Conservation (phyloP, 2,113 vertebrate species). For the Alaudala cheleensis region DNA sequence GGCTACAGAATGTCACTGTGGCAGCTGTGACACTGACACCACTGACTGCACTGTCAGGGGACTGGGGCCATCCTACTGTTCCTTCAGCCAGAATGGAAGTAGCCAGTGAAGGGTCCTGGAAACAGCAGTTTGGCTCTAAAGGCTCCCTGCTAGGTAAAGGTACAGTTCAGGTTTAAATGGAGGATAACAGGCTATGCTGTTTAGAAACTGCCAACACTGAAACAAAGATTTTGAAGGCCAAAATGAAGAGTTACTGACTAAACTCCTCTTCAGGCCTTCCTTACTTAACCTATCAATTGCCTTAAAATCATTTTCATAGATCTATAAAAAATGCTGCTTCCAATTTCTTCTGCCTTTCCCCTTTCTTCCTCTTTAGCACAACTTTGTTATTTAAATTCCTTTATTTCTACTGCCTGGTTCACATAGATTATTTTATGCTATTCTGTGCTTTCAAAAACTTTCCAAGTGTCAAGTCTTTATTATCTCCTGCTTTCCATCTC, state of each 20-base stretch:
- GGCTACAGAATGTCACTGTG: conserved; percentile 84
- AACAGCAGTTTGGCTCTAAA: not conserved
- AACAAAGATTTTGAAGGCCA: not conserved
- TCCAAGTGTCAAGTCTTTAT: not conserved
- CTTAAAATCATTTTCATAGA: not conserved
- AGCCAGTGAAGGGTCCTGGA: conserved; percentile 43
- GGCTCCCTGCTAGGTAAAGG: not conserved
- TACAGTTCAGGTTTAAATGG: not conserved
- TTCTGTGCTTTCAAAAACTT: not conserved
- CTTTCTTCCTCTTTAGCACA: not conserved
- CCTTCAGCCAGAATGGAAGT: conserved; percentile 64
- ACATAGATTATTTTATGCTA: not conserved
- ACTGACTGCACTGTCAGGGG: conserved; percentile 80
- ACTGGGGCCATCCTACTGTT: conserved; percentile 77
- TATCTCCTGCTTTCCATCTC: not conserved
- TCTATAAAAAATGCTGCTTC: not conserved
- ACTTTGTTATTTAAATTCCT: not conserved
- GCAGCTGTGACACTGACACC: conserved; percentile 72
- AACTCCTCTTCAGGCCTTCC: not conserved
- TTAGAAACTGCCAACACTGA: not conserved
- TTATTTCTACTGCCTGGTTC: not conserved
- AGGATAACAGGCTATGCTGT: not conserved
- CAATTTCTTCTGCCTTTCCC: not conserved
- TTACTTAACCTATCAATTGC: not conserved
- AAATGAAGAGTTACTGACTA: not conserved